Evolutionary conservation across 2,888 invertebrate species (phyloP), one percentile per base, ranked within the genome.

Genomic region (Sphaerophoria taeniata): DNA sequence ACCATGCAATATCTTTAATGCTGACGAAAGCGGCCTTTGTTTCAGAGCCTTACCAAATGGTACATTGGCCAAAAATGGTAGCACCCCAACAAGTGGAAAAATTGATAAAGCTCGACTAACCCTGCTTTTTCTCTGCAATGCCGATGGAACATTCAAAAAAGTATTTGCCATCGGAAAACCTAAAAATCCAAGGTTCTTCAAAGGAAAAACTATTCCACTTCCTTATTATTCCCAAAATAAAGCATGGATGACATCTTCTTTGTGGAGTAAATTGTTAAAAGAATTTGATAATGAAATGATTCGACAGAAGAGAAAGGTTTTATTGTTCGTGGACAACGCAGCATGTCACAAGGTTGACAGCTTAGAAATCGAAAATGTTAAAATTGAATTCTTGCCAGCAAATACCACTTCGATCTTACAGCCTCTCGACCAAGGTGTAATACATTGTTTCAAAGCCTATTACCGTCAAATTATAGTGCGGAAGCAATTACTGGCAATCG

Each of bases 381-480:
- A 70, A 56, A 56, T 70, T 31, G 45, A 70, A 6, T 56, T 70
- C 56, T 56, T 56, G n/a, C 39, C 39, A 24, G 67, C 39, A 39
- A 69, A 55, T 16, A 70, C 45, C 1, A 45, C 56, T 14, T 70
- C 56, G 11, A 33, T 70, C 14, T 56, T 70, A 14, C 56, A 56
- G 14, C 33, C 45, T 33, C 56, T 70, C 56, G n/a, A 53, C 6
- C 55, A 55, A 55, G 31, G 36, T 4, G 39, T 58, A 58, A 58
- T 39, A 39, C 9, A n/a, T 14, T 69, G 55, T 31, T 69, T 69
- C 5, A 47, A 55, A 36, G 58, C 58, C 7, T 58, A 58, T 58
- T 58, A 58, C 14, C 58, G 16, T 55, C 53, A 69, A 69, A 69
- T 69, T 14, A 69, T 69, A 24, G 53, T 69, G 5, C 24, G 43